These are phyloP conservation scores for Ceramica pisi DNA, from an alignment of 2,888 invertebrate species.

Conservation along the genomic window DNA sequence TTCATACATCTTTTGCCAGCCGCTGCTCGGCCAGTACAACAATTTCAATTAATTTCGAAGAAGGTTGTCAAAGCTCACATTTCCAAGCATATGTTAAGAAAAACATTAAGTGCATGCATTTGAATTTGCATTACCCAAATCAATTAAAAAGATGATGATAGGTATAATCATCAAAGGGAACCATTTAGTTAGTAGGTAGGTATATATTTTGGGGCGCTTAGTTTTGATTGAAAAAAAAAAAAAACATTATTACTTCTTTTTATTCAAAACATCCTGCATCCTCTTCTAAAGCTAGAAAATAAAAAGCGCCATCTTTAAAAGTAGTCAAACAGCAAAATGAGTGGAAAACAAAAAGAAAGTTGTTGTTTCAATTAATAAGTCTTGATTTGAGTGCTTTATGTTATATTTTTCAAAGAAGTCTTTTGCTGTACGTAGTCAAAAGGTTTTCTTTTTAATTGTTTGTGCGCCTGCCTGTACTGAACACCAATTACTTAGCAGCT, in stretches of 20 bases:
- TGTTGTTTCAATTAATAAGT: constrained; percentile 30
- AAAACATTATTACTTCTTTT: too few species aligned
- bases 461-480: constrained; percentile 10
- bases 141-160: too few species aligned
- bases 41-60: too few species aligned
- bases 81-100: too few species aligned
- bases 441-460: constrained; percentile 42
- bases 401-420: constrained; percentile 32
- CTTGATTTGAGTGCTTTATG: constrained; percentile 42
- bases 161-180: too few species aligned
- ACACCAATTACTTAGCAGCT: constrained; percentile 41
- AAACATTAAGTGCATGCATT: too few species aligned
- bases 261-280: background rate
- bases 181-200: background rate
- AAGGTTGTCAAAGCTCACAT: too few species aligned
- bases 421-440: constrained; percentile 18
- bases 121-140: too few species aligned
- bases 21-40: too few species aligned
- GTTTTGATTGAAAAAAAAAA: too few species aligned
- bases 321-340: constrained; percentile 14
- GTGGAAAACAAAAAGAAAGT: background rate
- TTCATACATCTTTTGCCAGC: too few species aligned
- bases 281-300: constrained; percentile 4
- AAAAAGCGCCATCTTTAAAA: background rate
- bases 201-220: background rate